phyloP scores from a whole-genome alignment of 2,797 vertebrate genomes.

The Sebastes reedi region DNA sequence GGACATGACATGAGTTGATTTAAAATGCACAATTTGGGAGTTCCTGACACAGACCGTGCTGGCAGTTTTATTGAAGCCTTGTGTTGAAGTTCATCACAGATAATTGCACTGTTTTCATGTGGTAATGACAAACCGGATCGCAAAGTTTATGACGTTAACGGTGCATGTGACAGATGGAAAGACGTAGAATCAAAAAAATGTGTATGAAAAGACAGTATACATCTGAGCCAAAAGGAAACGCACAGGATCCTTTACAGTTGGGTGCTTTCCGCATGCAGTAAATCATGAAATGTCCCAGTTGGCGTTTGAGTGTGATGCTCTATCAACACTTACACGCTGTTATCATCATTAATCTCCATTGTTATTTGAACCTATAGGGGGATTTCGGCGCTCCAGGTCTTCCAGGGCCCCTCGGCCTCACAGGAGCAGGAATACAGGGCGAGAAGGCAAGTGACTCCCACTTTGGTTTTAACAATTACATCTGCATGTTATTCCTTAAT shows the following conservation, averaged over 20 bases:
- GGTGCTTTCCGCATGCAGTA: conserved; percentile 40
- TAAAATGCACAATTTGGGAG: neutral
- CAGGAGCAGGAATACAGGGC: conserved; percentile 86
- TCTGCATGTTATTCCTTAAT: neutral
- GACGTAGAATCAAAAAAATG: neutral
- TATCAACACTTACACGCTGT: conserved; percentile 2
- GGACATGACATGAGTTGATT: neutral
- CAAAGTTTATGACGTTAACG: neutral
- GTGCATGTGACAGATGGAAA: neutral
- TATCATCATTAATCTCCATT: conserved; percentile 26
- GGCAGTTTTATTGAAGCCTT: conserved; percentile 9
- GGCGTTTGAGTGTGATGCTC: neutral
- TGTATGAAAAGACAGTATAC: neutral
- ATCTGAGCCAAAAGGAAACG: neutral
- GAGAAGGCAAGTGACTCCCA: conserved; percentile 81
- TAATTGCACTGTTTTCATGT: conserved; percentile 22
- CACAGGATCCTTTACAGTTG: neutral
- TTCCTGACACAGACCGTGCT: neutral
- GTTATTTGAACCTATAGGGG: conserved; percentile 72
- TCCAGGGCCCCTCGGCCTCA: conserved; percentile 83
- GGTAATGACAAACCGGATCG: conserved; percentile 26
- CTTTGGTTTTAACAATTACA: neutral
- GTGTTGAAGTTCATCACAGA: conserved; percentile 9
- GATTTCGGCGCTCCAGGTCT: conserved; percentile 86
- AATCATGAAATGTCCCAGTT: conserved; percentile 13